phyloP scores from a whole-genome alignment of 2,113 vertebrate species.

The Donacobius atricapilla region DNA sequence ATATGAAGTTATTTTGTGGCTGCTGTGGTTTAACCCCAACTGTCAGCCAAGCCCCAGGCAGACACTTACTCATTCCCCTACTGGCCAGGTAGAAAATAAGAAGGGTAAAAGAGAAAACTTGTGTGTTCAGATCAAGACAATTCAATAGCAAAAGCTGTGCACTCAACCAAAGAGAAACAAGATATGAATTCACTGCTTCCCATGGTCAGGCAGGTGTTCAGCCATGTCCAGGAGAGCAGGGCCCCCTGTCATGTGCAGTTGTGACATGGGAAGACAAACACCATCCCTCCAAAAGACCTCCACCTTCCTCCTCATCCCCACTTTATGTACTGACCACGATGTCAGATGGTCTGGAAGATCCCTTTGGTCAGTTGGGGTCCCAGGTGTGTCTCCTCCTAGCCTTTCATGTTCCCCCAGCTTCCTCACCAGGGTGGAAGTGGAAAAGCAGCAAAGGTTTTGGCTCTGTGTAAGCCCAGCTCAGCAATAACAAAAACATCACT shows the following conservation, averaged over 20 bases:
- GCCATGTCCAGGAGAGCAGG: neutral
- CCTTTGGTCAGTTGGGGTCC: neutral
- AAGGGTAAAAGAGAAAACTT: neutral
- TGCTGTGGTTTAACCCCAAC: neutral
- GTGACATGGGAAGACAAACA: neutral
- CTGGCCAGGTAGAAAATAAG: neutral
- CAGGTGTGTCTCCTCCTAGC: rapidly evolving
- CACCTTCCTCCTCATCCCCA: neutral
- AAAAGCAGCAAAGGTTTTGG: neutral
- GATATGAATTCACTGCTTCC: neutral
- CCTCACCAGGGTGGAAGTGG: rapidly evolving
- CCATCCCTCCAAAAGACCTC: neutral
- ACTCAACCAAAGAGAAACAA: neutral
- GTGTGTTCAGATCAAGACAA: neutral
- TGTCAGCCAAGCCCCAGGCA: neutral
- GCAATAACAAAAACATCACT: neutral
- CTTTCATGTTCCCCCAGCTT: rapidly evolving
- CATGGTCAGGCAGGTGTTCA: neutral
- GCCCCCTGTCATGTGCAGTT: rapidly evolving
- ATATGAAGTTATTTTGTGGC: neutral
- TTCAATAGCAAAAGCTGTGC: neutral
- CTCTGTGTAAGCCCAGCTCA: neutral
- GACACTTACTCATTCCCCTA: rapidly evolving
- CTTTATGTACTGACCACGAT: neutral
- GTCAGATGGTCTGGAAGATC: neutral